phyloP scores from a whole-genome alignment of 2,113 vertebrate genomes.

The Podocnemis expansa region DNA sequence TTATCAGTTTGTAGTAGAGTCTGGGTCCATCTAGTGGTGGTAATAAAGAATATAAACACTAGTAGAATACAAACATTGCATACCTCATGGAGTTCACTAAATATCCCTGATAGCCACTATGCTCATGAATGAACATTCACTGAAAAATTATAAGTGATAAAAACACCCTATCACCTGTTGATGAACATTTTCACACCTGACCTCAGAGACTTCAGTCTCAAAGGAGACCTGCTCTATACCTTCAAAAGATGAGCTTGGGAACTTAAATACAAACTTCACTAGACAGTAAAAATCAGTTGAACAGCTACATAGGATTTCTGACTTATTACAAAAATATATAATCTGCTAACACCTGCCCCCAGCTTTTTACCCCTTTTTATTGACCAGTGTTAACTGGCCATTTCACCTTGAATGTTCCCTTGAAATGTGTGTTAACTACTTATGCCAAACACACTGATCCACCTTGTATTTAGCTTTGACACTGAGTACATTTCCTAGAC shows the following conservation, averaged over 20 bases:
- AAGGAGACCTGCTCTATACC: background rate
- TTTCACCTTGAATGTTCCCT: too few species aligned
- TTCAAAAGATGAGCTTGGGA: background rate
- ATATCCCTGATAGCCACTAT: background rate
- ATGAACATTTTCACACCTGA: background rate
- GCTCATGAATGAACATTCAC: background rate
- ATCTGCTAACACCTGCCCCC: background rate
- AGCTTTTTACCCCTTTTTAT: background rate
- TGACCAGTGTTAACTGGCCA: background rate
- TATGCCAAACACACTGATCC: background rate
- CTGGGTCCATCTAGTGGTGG: slow-evolving; percentile 66
- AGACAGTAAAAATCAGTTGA: background rate
- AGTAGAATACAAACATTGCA: background rate
- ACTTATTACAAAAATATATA: background rate
- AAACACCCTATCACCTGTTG: background rate
- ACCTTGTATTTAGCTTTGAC: background rate
- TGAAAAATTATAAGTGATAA: background rate
- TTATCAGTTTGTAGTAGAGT: slow-evolving; percentile 11
- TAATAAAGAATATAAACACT: background rate
- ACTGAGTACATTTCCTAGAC: background rate
- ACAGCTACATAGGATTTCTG: background rate
- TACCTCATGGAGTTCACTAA: background rate
- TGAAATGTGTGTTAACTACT: background rate
- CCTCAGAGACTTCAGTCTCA: background rate
- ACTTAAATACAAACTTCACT: background rate